A percentile compares a stretch with the other conserved stretches of the same genome.
phyloP scores from a whole-genome alignment of 2,113 vertebrate genomes.

The Myotis yumanensis region DNA sequence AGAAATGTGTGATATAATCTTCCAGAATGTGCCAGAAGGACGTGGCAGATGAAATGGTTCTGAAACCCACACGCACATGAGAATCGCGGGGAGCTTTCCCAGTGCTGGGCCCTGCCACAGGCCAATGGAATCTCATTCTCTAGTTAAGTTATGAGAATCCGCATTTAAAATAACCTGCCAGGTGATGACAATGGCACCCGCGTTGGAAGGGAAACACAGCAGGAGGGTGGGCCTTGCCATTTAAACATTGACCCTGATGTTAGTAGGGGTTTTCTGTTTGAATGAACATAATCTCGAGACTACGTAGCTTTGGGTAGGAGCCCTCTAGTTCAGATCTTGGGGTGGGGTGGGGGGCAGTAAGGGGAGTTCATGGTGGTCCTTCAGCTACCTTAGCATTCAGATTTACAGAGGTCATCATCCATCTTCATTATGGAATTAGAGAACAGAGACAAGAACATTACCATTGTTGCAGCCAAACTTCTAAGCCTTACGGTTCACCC shows the following conservation, averaged over 20 bases:
- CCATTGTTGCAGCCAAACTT: not conserved
- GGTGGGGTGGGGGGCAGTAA: not conserved
- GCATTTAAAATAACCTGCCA: not conserved
- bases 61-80: not conserved
- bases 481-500: not conserved
- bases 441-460: not conserved
- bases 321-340: not conserved
- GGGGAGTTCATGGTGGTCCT: not conserved
- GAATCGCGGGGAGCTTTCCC: too few species aligned
- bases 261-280: not conserved
- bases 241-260: not conserved
- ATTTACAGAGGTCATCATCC: not conserved
- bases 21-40: not conserved
- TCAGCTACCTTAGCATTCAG: not conserved
- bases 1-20: not conserved
- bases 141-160: not conserved
- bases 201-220: not conserved
- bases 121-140: not conserved
- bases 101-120: not conserved
- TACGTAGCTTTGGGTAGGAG: not conserved
- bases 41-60: not conserved
- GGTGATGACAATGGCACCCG: not conserved
- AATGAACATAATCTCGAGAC: not conserved
- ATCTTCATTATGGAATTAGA: not conserved
- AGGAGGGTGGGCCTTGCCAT: too few species aligned